These are phyloP conservation scores for Parasteatoda lunata DNA, from an alignment of 2,888 invertebrate genomes.

Conservation along the genomic window DNA sequence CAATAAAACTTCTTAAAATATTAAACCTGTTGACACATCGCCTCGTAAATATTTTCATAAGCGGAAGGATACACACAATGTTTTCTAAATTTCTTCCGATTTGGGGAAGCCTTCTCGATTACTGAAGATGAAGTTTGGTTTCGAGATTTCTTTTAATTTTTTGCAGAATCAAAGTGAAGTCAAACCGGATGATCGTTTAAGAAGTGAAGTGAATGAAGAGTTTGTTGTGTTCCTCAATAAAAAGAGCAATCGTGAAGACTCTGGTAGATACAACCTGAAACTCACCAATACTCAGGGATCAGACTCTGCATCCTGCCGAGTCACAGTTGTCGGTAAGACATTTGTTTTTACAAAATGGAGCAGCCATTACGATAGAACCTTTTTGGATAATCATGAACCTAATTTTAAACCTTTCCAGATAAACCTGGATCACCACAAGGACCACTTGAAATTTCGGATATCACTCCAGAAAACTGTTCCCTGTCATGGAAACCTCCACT, in stretches of 20 bases:
- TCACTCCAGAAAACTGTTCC: conserved; percentile 95
- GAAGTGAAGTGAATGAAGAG: conserved; percentile 88
- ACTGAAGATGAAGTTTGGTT: too few species aligned
- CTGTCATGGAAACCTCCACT: conserved; percentile 94
- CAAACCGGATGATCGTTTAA: conserved; percentile 85
- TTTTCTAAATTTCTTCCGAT: too few species aligned
- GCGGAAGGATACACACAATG: not conserved
- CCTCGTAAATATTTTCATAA: too few species aligned
- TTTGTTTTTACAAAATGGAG: not conserved
- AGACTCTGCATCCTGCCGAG: conserved; percentile 93
- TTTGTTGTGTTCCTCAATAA: conserved; percentile 88
- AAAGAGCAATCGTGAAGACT: conserved; percentile 90
- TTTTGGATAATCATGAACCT: not conserved
- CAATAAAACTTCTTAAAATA: too few species aligned
- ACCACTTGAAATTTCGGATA: conserved; percentile 90
- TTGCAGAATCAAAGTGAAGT: conserved; percentile 86
- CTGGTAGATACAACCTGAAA: conserved; percentile 93
- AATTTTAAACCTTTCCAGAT: conserved; percentile 74
- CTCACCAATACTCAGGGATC: conserved; percentile 92
- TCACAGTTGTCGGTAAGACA: conserved; percentile 78
- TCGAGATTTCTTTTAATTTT: not conserved
- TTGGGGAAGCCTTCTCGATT: too few species aligned
- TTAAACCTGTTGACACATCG: too few species aligned
- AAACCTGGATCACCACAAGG: conserved; percentile 92
- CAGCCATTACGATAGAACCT: not conserved